These are phyloP conservation scores for Oithona nana DNA, from an alignment of 2,888 invertebrate species.

Conservation along the genomic window DNA sequence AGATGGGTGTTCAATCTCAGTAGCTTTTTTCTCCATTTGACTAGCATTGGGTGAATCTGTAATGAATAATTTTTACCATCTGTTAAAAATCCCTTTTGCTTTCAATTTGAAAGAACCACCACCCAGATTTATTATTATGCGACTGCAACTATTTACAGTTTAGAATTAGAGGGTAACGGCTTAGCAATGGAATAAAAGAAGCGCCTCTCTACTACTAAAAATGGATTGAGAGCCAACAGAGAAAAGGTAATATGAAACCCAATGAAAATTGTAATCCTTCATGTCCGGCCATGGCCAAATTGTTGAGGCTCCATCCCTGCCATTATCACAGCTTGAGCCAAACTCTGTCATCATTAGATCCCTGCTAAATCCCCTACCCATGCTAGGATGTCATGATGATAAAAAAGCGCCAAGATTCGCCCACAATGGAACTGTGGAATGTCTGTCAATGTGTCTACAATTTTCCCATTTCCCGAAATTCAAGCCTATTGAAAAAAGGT, in stretches of 20 bases:
- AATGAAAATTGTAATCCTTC: not conserved
- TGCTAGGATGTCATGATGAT: too few relatives aligned
- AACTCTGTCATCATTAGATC: too few relatives aligned
- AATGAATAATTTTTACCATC: not conserved
- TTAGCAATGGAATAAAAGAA: too few relatives aligned
- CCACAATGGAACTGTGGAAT: not conserved
- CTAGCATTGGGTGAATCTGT: not conserved
- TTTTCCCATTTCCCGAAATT: not conserved
- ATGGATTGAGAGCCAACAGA: not conserved
- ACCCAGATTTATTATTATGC: too few relatives aligned
- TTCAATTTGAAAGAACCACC: too few relatives aligned
- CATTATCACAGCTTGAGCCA: not conserved
- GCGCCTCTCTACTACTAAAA: not conserved
- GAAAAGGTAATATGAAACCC: not conserved
- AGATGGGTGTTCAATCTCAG: not conserved
- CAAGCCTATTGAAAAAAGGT: not conserved
- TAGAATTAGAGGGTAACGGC: too few relatives aligned
- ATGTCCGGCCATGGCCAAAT: not conserved
- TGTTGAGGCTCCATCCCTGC: not conserved
- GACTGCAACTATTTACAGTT: too few relatives aligned
- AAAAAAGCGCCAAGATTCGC: too few relatives aligned
- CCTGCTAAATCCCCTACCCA: too few relatives aligned
- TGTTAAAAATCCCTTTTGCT: not conserved
- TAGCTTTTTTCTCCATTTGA: not conserved
- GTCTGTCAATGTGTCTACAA: not conserved